A percentile compares a stretch with the other conserved stretches of the same genome.
Conservation (phyloP, 92 coral and sea anemone species). For the Bergia puertoricense region DNA sequence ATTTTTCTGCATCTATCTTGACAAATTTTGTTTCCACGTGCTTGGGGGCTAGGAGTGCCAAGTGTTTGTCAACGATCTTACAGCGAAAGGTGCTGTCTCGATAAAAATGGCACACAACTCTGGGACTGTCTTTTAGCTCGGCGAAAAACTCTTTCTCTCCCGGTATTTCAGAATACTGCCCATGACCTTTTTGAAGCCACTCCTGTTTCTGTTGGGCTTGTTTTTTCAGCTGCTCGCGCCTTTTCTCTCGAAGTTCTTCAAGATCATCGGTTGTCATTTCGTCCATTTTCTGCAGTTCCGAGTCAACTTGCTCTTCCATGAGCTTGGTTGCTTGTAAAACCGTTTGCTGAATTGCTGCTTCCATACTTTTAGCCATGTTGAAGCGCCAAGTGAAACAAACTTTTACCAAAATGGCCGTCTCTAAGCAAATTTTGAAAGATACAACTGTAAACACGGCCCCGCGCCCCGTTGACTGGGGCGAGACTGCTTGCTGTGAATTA, state of each 20-base stretch:
- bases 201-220: conserved; percentile 86
- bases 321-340: conserved; percentile 87
- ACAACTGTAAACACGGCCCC: conserved; percentile 53
- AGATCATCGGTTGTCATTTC: conserved; percentile 89
- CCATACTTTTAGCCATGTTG: conserved; percentile 61
- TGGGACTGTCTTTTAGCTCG: conserved; percentile 86
- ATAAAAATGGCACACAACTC: conserved; percentile 91
- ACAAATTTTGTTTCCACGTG: conserved; percentile 96
- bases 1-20: conserved; percentile 83
- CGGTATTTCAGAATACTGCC: conserved; percentile 83
- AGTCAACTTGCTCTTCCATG: conserved; percentile 92
- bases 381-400: neutral
- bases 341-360: conserved; percentile 76
- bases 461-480: conserved; percentile 51
- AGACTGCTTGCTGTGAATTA: conserved; percentile 33
- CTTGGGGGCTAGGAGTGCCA: conserved; percentile 87
- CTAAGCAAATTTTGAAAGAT: conserved; percentile 66
- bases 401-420: conserved; percentile 54
- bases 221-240: conserved; percentile 90
- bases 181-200: conserved; percentile 95
- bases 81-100: conserved; percentile 95
- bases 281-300: conserved; percentile 91
- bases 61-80: conserved; percentile 96
- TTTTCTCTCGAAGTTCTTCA: conserved; percentile 92
- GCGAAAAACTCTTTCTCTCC: conserved; percentile 95